Conservation (phyloP, 2,113 vertebrate genomes). For the Heterotilapia buettikoferi region DNA sequence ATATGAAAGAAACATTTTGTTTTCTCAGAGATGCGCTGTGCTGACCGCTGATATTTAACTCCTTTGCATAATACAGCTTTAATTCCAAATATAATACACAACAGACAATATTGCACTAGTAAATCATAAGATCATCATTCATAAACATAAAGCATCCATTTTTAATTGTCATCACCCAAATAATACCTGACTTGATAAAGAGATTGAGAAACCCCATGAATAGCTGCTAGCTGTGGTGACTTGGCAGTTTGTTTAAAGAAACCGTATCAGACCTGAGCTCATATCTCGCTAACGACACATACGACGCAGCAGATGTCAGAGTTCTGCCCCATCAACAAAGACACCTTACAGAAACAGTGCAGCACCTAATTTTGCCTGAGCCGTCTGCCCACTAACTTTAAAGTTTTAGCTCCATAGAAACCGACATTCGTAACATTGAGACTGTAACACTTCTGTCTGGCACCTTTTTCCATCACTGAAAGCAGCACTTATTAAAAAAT, state of each 20-base stretch:
- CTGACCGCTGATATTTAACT: not conserved
- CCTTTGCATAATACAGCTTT: not conserved
- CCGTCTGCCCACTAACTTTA: not conserved
- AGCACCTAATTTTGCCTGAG: not conserved
- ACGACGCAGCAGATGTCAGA: not conserved
- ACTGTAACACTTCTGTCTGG: not conserved
- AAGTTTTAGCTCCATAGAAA: not conserved
- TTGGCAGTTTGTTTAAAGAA: not conserved
- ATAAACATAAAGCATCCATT: not conserved
- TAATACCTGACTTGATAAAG: fast-evolving
- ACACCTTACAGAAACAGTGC: not conserved
- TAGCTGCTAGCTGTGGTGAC: not conserved
- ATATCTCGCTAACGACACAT: not conserved
- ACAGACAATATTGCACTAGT: fast-evolving
- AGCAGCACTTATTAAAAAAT: not conserved
- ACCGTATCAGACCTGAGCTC: not conserved
- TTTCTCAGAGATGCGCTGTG: not conserved
- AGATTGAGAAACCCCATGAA: not conserved
- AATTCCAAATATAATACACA: not conserved
- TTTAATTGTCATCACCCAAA: not conserved
- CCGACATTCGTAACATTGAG: not conserved
- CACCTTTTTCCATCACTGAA: not conserved
- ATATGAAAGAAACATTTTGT: not conserved
- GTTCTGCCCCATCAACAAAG: not conserved
- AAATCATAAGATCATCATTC: not conserved